These are phyloP conservation scores for Psammodynastes pulverulentus DNA, from an alignment of 2,113 vertebrate species.

Conservation along the genomic window DNA sequence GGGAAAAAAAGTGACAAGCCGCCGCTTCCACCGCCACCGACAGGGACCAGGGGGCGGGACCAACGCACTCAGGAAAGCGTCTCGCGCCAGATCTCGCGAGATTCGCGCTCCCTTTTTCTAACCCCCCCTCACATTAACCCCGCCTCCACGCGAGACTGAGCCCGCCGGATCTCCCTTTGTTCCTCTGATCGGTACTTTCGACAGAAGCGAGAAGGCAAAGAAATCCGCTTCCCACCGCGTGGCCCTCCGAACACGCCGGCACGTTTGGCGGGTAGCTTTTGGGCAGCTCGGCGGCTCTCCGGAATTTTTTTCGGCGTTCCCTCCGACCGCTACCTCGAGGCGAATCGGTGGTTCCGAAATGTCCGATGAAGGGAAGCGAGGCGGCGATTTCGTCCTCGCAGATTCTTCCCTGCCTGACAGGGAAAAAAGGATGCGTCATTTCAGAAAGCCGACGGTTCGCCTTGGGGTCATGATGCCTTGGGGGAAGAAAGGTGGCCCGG, in stretches of 20 bases:
- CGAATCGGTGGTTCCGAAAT: not conserved
- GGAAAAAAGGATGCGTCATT: not conserved
- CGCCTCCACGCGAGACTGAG: not conserved
- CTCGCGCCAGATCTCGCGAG: not conserved
- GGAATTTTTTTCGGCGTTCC: not conserved
- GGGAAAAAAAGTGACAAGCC: conserved; percentile 15
- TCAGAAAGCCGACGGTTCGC: not conserved
- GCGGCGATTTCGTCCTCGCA: not conserved
- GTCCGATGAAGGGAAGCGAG: not conserved
- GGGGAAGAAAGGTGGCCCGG: fast-evolving
- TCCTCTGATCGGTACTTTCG: not conserved
- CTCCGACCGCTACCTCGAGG: too few species aligned
- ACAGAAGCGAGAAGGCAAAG: fast-evolving
- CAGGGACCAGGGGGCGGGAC: conserved; percentile 22
- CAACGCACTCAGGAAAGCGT: not conserved
- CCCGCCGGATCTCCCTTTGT: not conserved
- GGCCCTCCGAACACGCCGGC: not conserved
- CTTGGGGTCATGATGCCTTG: not conserved
- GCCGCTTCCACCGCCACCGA: conserved; percentile 5
- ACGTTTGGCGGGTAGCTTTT: not conserved
- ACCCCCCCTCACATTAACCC: fast-evolving
- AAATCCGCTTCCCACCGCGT: not conserved
- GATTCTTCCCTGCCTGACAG: not conserved
- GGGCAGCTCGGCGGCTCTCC: too few species aligned
- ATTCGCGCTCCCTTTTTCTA: not conserved